Evolutionary conservation across 2,113 vertebrate genomes (phyloP), one percentile per base, ranked within the genome.

Genomic region (Pterocles gutturalis): DNA sequence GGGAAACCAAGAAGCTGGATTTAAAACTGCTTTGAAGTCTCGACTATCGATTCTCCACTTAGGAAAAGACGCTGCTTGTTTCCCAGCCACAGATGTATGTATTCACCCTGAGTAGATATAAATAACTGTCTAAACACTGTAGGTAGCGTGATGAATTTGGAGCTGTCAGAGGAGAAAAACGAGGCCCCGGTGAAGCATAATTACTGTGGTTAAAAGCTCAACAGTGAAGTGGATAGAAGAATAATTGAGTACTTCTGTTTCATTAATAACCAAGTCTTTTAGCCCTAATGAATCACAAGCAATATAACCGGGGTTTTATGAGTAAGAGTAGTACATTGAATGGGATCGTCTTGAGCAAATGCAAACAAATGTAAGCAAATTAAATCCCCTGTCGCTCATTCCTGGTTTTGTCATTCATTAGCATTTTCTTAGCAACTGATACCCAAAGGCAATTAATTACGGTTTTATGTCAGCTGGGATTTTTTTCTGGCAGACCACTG

Each of bases 181-280:
- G 13, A 92, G 82, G 46, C 84, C 75, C 85, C 2, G 15, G 10
- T 75, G 22, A 83, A 96, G 87, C n/a, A n/a, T 94, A 90, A 96
- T 97, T 94, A 89, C 80, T 67, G 66, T 89, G 80, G 84, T 91
- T 96, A 94, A 96, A 96, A 97, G 96, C 87, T 93, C 87, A 55
- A 31, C 69, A 70, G 53, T 89, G 85, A 92, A 97, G 92, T 76
- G 90, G 82, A 78, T 18, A 54, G 94, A 73, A 95, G 96, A 96
- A 94, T 92, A 97, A 97, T 94, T 81, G 89, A 97, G 97, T 94
- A 97, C 89, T 97, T 97, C 82, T 94, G 89, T 54, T 93, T 92
- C 96, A 93, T 97, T 97, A 97, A 95, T 96, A 97, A 95, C 83
- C 76, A 53, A 61, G 49, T 94, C 92, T 88, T 96, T 81, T 38